Evolutionary conservation across 2,797 vertebrate genomes (phyloP).

Genomic region (Uromys caudimaculatus): DNA sequence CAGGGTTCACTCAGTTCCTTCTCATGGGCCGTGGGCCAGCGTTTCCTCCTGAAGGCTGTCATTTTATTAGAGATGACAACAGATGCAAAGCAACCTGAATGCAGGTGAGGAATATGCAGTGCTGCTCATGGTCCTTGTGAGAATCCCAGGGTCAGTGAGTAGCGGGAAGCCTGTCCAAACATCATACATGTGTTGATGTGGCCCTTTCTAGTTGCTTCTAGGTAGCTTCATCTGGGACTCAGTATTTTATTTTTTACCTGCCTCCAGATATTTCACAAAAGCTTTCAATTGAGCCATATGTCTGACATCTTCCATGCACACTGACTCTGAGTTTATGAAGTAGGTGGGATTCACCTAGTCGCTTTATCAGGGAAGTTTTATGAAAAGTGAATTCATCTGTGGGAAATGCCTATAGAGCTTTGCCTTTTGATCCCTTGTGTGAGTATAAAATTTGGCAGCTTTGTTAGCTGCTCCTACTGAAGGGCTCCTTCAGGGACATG

Average conservation of each 20-base stretch:
- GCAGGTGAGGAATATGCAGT: neutral
- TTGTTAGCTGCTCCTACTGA: conserved; percentile 16
- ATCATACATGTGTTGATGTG: no score
- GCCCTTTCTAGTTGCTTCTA: neutral
- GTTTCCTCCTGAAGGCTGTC: neutral
- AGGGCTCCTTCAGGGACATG: neutral
- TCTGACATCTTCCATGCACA: conserved; percentile 48
- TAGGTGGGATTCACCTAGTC: conserved; percentile 34
- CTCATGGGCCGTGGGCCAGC: rapidly evolving
- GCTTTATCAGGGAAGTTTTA: conserved; percentile 63
- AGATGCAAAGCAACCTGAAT: neutral
- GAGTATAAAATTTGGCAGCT: conserved; percentile 54
- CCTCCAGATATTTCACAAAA: conserved; percentile 49
- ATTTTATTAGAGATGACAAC: neutral
- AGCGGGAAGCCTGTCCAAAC: neutral
- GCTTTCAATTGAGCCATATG: conserved; percentile 1
- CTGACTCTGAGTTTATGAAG: conserved; percentile 61
- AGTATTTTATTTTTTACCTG: conserved; percentile 49
- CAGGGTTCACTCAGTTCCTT: neutral
- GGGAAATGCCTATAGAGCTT: conserved; percentile 31
- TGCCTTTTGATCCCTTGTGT: conserved; percentile 41
- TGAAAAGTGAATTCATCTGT: neutral
- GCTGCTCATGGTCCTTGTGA: neutral
- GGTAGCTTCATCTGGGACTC: conserved; percentile 28
- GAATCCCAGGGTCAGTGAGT: neutral